A percentile compares a stretch with the other conserved stretches of the same genome.
These are phyloP conservation scores for Rhizoglyphus robini DNA, from an alignment of 1,140 invertebrate genomes.

Conservation along the genomic window DNA sequence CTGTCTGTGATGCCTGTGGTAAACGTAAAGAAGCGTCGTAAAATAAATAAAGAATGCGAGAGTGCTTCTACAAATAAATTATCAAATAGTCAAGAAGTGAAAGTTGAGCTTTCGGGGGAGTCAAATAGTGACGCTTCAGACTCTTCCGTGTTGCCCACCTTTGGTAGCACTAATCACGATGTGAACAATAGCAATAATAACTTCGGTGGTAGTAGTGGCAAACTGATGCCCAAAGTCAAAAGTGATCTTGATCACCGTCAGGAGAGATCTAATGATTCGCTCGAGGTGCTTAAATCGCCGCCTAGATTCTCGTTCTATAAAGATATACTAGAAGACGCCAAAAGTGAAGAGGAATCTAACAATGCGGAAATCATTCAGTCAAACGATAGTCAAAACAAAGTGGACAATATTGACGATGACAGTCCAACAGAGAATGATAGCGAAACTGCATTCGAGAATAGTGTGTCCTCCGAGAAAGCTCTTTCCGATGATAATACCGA, in stretches of 20 bases:
- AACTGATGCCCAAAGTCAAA: too few species aligned
- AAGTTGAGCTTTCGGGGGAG: background rate
- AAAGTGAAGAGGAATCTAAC: background rate
- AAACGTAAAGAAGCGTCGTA: background rate
- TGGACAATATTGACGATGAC: background rate
- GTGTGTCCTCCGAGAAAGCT: too few species aligned
- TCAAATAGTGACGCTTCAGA: background rate
- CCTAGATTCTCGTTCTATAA: conserved; percentile 8
- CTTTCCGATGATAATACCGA: too few species aligned
- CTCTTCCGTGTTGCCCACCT: background rate
- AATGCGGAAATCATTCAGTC: background rate
- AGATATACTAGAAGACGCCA: conserved; percentile 4
- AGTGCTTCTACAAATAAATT: background rate
- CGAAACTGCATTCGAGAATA: too few species aligned
- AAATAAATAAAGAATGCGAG: background rate
- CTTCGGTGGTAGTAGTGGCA: too few species aligned
- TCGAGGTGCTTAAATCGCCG: background rate
- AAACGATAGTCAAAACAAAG: too few species aligned
- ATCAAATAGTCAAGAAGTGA: background rate
- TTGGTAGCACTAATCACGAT: background rate
- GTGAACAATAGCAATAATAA: too few species aligned
- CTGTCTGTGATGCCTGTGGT: background rate
- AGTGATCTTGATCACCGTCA: too few species aligned
- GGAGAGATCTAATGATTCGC: background rate
- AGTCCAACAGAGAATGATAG: background rate